Evolutionary conservation across 2,888 invertebrate genomes (phyloP).

Genomic region (Stenodera caucasica): DNA sequence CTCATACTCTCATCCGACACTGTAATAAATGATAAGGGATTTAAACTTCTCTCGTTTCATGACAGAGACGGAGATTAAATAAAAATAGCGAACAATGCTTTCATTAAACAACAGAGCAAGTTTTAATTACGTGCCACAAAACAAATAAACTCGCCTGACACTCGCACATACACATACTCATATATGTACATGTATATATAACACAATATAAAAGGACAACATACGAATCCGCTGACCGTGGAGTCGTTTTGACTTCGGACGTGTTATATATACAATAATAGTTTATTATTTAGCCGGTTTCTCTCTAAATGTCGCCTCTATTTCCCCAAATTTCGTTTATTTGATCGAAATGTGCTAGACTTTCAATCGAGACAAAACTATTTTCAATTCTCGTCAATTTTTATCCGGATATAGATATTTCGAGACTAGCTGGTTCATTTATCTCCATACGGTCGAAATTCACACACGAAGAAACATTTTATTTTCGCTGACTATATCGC

Average conservation of each 20-base stretch:
- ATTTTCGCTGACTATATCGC: constrained; percentile 50
- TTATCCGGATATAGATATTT: constrained; percentile 37
- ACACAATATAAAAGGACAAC: constrained; percentile 4
- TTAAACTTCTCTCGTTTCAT: constrained; percentile 38
- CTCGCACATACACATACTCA: constrained; percentile 17
- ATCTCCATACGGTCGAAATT: constrained; percentile 45
- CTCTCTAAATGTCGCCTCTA: background rate
- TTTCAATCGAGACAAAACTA: background rate
- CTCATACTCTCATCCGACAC: constrained; percentile 17
- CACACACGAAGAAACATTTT: constrained; percentile 50
- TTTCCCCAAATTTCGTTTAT: too few species aligned
- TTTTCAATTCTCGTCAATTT: constrained; percentile 9
- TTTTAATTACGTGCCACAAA: constrained; percentile 39
- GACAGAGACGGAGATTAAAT: constrained; percentile 37
- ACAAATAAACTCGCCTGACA: constrained; percentile 33
- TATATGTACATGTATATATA: background rate
- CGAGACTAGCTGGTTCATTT: constrained; percentile 44
- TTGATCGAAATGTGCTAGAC: too few species aligned
- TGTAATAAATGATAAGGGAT: constrained; percentile 38
- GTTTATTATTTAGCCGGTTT: too few species aligned
- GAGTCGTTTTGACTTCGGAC: constrained; percentile 5
- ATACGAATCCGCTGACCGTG: background rate
- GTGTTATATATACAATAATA: background rate
- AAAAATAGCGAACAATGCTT: constrained; percentile 37
- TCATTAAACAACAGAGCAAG: constrained; percentile 38